Evolutionary conservation across 2,888 invertebrate genomes (phyloP), one percentile per base, ranked within the genome.

Genomic region (Macroteleia sp.): DNA sequence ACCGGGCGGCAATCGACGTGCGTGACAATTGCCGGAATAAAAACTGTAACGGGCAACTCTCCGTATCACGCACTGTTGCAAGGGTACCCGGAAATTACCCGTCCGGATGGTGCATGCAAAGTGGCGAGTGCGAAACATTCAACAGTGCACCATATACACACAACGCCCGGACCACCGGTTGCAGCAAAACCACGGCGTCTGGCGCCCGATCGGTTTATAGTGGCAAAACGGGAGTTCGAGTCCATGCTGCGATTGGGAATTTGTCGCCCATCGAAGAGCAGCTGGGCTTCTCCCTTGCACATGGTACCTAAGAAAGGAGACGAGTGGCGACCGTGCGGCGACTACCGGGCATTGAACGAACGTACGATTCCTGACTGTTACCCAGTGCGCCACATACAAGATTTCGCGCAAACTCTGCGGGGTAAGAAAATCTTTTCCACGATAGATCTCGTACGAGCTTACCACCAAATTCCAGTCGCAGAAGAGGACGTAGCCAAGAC

Each of bases 281-380:
- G 25, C 6, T 25, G 25, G 25, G 25, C 25, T 5, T 25, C 6
- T n/a, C n/a, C n/a, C n/a, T n/a, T n/a, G n/a, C n/a, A n/a, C n/a
- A n/a, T n/a, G n/a, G n/a, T n/a, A n/a, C 25, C 25, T 25, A 25
- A 25, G 6, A 25, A 25, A 6, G 25, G 25, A 25, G 6, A 25
- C 6, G 6, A 25, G 6, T 25, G 25, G 25, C 25, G 25, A 25
- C 25, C 25, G 25, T 25, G 25, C 25, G 25, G 25, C n/a, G n/a
- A n/a, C n/a, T n/a, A n/a, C n/a, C n/a, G n/a, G n/a, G n/a, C n/a
- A n/a, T n/a, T n/a, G n/a, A 90, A 90, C 41, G 61, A 90, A 2
- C 62, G 86, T 3, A 91, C 85, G 69, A 78, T 91, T 0, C 88
- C 88, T 2, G 46, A 86, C 34, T 34, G 34, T 10, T 34, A 34